A percentile compares a stretch with the other conserved stretches of the same genome.
phyloP scores from a whole-genome alignment of 1,140 invertebrate species.

The Drosophila gunungcola region DNA sequence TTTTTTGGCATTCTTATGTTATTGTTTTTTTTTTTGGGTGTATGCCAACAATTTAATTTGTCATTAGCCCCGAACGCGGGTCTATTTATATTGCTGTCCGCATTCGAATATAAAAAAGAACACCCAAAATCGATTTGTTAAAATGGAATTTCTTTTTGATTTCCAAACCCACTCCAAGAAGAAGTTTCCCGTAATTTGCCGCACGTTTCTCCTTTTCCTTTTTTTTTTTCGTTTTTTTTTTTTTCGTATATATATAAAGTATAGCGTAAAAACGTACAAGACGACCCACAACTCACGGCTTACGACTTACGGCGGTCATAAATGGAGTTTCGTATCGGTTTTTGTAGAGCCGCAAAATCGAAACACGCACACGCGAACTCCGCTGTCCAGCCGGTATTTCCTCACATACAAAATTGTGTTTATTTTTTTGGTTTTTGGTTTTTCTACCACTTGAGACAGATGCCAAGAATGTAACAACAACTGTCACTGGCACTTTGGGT shows the following conservation, averaged over 20 bases:
- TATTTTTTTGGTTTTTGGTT: background rate
- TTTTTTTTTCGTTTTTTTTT: slow-evolving; percentile 15
- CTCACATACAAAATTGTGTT: background rate
- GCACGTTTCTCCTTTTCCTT: slow-evolving; percentile 57
- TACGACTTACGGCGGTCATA: slow-evolving; percentile 43
- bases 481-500: slow-evolving; percentile 68
- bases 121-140: slow-evolving; percentile 73
- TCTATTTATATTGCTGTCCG: slow-evolving; percentile 66
- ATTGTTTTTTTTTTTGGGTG: slow-evolving; percentile 11
- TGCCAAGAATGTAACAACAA: slow-evolving; percentile 41
- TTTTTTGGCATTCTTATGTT: background rate
- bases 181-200: slow-evolving; percentile 36
- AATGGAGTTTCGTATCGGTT: slow-evolving; percentile 66
- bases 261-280: slow-evolving; percentile 65
- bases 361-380: slow-evolving; percentile 69
- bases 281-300: slow-evolving; percentile 36
- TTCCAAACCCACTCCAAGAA: slow-evolving; percentile 15
- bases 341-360: slow-evolving; percentile 55
- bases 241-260: slow-evolving; percentile 12
- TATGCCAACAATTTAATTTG: slow-evolving; percentile 74
- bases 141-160: slow-evolving; percentile 67
- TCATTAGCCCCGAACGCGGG: slow-evolving; percentile 56
- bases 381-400: slow-evolving; percentile 35
- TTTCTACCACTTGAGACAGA: slow-evolving; percentile 48
- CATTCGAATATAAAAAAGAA: slow-evolving; percentile 30